phyloP scores from a whole-genome alignment of 1,140 invertebrate genomes.

The Centruroides vittatus region DNA sequence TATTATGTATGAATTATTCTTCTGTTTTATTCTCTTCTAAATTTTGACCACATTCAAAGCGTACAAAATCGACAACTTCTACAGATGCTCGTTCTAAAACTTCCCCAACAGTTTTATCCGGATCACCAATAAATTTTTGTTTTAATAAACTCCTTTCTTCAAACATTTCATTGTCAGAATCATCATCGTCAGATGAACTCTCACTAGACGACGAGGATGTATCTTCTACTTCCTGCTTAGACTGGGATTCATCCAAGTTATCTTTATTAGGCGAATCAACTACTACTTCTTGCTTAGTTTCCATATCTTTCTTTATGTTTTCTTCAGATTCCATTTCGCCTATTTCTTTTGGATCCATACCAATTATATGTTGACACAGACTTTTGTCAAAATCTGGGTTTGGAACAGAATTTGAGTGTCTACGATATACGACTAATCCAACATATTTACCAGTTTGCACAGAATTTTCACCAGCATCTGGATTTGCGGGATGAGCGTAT shows the following conservation, averaged over 20 bases:
- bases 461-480: slow-evolving; percentile 22
- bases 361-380: slow-evolving; percentile 82
- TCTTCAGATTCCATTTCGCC: slow-evolving; percentile 45
- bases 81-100: slow-evolving; percentile 50
- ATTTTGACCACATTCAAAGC: slow-evolving; percentile 58
- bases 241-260: slow-evolving; percentile 1
- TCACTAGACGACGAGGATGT: slow-evolving; percentile 11
- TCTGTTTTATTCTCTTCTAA: too few relatives aligned
- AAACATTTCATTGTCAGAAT: slow-evolving; percentile 42
- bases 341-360: slow-evolving; percentile 67
- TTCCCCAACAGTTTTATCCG: slow-evolving; percentile 52
- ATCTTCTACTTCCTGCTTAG: not conserved
- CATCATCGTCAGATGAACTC: slow-evolving; percentile 40
- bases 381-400: slow-evolving; percentile 44
- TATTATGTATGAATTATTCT: too few relatives aligned
- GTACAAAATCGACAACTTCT: slow-evolving; percentile 79
- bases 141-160: slow-evolving; percentile 47
- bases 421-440: too few relatives aligned
- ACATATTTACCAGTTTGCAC: too few relatives aligned
- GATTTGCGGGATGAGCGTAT: slow-evolving; percentile 52
- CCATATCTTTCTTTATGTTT: slow-evolving; percentile 7
- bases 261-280: not conserved
- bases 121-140: slow-evolving; percentile 73
- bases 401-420: too few relatives aligned
- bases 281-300: not conserved